Conservation (phyloP, 2,797 vertebrate genomes). For the Siniperca undulata region DNA sequence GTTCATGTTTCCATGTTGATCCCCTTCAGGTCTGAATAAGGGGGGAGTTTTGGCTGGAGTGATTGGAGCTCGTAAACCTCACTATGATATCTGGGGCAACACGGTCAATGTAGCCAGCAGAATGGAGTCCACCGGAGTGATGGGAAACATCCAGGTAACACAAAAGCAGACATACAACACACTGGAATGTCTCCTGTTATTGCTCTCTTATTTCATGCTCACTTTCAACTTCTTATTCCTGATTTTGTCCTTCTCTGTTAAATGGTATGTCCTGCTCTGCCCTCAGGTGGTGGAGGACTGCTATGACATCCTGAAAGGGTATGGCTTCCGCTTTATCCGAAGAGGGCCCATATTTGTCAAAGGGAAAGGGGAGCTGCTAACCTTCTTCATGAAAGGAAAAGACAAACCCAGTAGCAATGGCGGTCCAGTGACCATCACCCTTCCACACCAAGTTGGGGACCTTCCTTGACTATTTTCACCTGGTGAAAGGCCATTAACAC, state of each 20-base stretch:
- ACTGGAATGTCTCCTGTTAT: background rate
- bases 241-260: background rate
- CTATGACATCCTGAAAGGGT: conserved; percentile 91
- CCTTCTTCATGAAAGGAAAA: conserved; percentile 95
- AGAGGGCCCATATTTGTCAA: conserved; percentile 95
- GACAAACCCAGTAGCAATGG: conserved; percentile 87
- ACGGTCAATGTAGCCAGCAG: conserved; percentile 97
- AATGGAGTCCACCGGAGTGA: conserved; percentile 97
- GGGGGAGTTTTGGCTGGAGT: conserved; percentile 94
- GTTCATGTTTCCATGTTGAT: conserved; percentile 27
- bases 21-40: conserved; percentile 92
- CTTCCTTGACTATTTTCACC: conserved; percentile 50
- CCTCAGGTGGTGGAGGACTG: conserved; percentile 95
- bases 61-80: conserved; percentile 95
- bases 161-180: background rate
- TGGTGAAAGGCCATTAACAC: background rate
- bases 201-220: background rate
- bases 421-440: conserved; percentile 74
- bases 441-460: conserved; percentile 90
- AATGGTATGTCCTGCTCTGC: conserved; percentile 23
- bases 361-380: conserved; percentile 96
- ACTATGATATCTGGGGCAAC: conserved; percentile 98
- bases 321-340: conserved; percentile 93
- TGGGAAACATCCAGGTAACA: conserved; percentile 91
- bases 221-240: background rate